A percentile compares a stretch with the other conserved stretches of the same genome.
phyloP scores from a whole-genome alignment of 2,113 vertebrate genomes.

The Gallinago media region DNA sequence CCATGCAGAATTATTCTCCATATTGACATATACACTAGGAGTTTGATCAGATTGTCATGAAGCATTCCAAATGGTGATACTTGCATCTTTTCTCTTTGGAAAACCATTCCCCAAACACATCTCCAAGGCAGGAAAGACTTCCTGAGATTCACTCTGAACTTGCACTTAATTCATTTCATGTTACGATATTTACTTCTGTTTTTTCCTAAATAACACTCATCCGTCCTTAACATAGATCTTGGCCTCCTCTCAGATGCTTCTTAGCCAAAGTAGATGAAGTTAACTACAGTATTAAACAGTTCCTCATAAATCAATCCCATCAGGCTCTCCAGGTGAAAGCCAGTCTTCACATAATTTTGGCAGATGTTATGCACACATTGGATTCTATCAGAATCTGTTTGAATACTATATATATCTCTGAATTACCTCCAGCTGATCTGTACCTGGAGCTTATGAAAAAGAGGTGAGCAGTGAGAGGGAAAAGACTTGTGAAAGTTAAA shows the following conservation, averaged over 20 bases:
- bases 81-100: slow-evolving; percentile 30
- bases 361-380: neutral
- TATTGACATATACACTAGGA: neutral
- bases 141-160: slow-evolving; percentile 2
- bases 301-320: slow-evolving; percentile 6
- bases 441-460: neutral
- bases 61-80: slow-evolving; percentile 40
- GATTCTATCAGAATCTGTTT: neutral
- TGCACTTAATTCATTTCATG: slow-evolving; percentile 64
- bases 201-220: slow-evolving; percentile 7
- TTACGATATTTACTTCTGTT: neutral
- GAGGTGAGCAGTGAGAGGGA: neutral
- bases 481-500: neutral
- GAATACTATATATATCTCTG: neutral
- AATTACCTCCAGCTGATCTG: neutral
- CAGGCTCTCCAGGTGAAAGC: neutral
- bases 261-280: slow-evolving; percentile 55
- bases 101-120: slow-evolving; percentile 30
- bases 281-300: neutral
- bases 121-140: slow-evolving; percentile 23
- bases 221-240: neutral
- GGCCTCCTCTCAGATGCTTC: slow-evolving; percentile 62
- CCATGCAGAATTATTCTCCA: slow-evolving; percentile 54
- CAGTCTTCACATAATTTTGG: neutral
- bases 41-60: neutral